Evolutionary conservation across 2,797 vertebrate genomes (phyloP).

Genomic region (Taeniopygia guttata): DNA sequence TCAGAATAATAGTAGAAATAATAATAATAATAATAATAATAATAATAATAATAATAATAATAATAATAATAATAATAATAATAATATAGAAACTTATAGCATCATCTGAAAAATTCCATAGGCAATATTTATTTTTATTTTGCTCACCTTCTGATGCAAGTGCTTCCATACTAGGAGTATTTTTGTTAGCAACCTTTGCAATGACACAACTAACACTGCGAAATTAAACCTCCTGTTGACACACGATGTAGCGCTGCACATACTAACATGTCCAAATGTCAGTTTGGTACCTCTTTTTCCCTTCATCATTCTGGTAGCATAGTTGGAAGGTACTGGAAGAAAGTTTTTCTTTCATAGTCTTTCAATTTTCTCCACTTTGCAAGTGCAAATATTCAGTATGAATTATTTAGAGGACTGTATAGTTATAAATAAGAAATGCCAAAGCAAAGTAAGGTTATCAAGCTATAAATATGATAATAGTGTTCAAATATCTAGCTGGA

Average conservation of each 20-base stretch:
- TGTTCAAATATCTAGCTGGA: background rate
- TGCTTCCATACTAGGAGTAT: background rate
- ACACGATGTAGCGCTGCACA: accelerated
- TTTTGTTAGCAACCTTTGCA: background rate
- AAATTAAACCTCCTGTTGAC: background rate
- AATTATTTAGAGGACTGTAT: conserved; percentile 43
- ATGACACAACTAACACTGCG: background rate
- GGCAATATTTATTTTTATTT: background rate
- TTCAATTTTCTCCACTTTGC: background rate
- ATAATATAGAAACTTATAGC: background rate
- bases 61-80: background rate
- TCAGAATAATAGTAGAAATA: background rate
- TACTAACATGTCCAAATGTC: background rate
- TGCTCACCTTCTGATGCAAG: background rate
- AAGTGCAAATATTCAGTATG: background rate
- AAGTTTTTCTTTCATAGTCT: background rate
- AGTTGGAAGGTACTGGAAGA: background rate
- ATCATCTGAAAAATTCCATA: background rate
- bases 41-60: background rate
- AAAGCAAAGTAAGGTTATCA: conserved; percentile 11
- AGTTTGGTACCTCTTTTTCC: background rate
- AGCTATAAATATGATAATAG: conserved; percentile 26
- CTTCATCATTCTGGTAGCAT: background rate
- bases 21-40: background rate
- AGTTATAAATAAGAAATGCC: conserved; percentile 39